phyloP scores from a whole-genome alignment of 1,140 invertebrate species.

The Platyscapa corneri region DNA sequence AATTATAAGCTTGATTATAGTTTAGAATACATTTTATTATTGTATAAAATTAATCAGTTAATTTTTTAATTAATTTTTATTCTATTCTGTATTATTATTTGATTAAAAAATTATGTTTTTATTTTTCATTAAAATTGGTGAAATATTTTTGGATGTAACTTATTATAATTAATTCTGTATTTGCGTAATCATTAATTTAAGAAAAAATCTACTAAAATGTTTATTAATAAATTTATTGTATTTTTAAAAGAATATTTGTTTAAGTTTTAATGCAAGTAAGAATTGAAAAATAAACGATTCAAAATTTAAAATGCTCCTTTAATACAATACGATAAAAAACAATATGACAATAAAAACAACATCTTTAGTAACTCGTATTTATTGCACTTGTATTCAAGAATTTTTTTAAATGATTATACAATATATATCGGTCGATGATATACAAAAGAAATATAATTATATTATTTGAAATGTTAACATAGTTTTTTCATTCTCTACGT shows the following conservation, averaged over 20 bases:
- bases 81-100: too few relatives aligned
- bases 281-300: not conserved
- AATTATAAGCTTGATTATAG: too few relatives aligned
- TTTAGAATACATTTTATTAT: too few relatives aligned
- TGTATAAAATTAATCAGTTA: too few relatives aligned
- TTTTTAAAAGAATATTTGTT: not conserved
- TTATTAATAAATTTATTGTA: too few relatives aligned
- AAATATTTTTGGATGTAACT: too few relatives aligned
- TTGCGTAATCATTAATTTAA: too few relatives aligned
- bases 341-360: slow-evolving; percentile 17
- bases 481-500: slow-evolving; percentile 63
- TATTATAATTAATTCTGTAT: too few relatives aligned
- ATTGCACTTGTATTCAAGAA: slow-evolving; percentile 51
- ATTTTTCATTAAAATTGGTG: too few relatives aligned
- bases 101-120: too few relatives aligned
- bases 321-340: not conserved
- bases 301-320: not conserved
- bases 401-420: slow-evolving; percentile 55
- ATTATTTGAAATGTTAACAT: slow-evolving; percentile 67
- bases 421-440: slow-evolving; percentile 53
- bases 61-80: too few relatives aligned
- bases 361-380: slow-evolving; percentile 50
- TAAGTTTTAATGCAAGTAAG: not conserved
- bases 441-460: slow-evolving; percentile 69
- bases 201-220: too few relatives aligned